phyloP scores from a whole-genome alignment of 2,888 invertebrate species.

The Amphimallon solstitiale region DNA sequence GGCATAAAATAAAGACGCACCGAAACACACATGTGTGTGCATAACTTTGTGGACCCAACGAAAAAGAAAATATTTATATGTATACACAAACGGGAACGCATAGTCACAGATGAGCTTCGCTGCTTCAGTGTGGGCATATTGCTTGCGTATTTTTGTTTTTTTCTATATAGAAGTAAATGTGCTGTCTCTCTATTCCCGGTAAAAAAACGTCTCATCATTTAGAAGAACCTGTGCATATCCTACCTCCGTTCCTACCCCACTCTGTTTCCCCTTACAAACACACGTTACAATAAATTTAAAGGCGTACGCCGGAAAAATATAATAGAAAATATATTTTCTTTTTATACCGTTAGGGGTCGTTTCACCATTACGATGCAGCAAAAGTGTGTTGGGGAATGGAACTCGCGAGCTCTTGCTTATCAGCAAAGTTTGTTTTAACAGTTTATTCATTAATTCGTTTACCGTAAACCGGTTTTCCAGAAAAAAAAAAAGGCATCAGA shows the following conservation, averaged over 20 bases:
- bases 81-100: conserved; percentile 9
- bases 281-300: conserved; percentile 24
- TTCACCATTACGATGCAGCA: too few relatives aligned
- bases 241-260: background rate
- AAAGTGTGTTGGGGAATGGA: too few relatives aligned
- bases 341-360: too few relatives aligned
- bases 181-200: background rate
- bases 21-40: conserved; percentile 4
- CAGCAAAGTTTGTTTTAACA: conserved; percentile 5
- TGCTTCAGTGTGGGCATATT: conserved; percentile 16
- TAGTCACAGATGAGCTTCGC: conserved; percentile 24
- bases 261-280: conserved; percentile 1
- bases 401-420: too few relatives aligned
- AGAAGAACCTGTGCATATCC: conserved; percentile 14
- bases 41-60: conserved; percentile 6
- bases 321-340: background rate
- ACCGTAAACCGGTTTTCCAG: background rate
- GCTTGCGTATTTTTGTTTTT: conserved; percentile 22
- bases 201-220: conserved; percentile 26
- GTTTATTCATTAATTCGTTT: conserved; percentile 5
- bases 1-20: conserved; percentile 26
- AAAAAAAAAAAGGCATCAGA: too few relatives aligned
- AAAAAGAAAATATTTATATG: conserved; percentile 8
- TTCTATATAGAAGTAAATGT: conserved; percentile 21
- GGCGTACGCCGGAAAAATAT: background rate